phyloP scores from a whole-genome alignment of 2,797 vertebrate species.

The Parauchenoglanis punctatus region DNA sequence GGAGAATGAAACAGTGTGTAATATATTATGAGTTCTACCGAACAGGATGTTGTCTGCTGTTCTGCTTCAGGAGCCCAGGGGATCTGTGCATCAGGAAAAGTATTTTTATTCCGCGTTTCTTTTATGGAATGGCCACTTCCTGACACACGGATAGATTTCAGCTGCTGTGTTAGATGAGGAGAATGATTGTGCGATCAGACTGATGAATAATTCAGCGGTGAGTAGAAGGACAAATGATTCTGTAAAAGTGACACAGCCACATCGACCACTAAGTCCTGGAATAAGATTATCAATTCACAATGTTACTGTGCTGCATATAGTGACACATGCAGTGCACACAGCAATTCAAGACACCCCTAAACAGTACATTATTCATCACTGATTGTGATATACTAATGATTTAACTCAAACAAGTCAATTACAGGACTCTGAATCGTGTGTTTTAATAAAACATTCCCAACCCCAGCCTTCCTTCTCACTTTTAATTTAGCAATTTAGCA shows the following conservation, averaged over 20 bases:
- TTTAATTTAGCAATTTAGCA: not conserved
- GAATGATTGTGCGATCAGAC: not conserved
- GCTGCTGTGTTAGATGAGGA: not conserved
- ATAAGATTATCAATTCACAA: constrained; percentile 10
- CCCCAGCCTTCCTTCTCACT: not conserved
- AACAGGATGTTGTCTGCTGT: not conserved
- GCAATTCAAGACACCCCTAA: not conserved
- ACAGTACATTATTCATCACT: not conserved
- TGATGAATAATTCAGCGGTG: constrained; percentile 19
- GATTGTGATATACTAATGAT: not conserved
- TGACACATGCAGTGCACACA: not conserved
- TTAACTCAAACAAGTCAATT: too few species aligned
- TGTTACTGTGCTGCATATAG: not conserved
- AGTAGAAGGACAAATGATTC: not conserved
- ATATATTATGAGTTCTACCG: not conserved
- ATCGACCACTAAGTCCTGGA: not conserved
- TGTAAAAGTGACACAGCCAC: constrained; percentile 2
- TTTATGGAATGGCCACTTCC: constrained; percentile 12
- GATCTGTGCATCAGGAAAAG: not conserved
- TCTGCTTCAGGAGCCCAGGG: not conserved
- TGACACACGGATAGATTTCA: not conserved
- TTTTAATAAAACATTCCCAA: not conserved
- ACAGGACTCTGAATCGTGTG: not conserved
- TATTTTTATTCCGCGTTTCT: not conserved
- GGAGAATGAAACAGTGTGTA: not conserved